Conservation (phyloP, 2,888 invertebrate species). For the Erannis defoliaria region DNA sequence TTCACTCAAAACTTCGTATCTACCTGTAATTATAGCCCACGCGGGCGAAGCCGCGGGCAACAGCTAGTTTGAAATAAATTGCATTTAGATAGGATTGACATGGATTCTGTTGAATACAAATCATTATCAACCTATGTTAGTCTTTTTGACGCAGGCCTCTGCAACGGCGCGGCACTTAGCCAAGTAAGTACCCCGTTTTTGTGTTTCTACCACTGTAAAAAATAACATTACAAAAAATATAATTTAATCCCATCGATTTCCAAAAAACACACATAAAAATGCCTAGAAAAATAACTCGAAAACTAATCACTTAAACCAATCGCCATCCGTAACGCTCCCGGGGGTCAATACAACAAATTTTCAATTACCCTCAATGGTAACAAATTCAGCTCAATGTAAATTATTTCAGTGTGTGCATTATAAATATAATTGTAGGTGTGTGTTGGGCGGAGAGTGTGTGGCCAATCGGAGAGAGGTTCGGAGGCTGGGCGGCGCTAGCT, state of each 20-base stretch:
- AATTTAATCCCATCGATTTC: not conserved
- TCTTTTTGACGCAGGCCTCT: too few relatives aligned
- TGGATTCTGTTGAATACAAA: too few relatives aligned
- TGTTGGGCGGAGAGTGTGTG: conserved; percentile 70
- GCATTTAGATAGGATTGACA: too few relatives aligned
- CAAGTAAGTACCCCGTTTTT: not conserved
- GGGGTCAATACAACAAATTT: conserved; percentile 85
- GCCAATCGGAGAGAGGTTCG: conserved; percentile 71
- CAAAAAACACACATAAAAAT: conserved; percentile 30
- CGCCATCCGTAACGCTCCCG: conserved; percentile 68
- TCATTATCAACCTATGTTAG: too few relatives aligned
- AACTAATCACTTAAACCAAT: conserved; percentile 74
- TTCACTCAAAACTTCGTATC: too few relatives aligned
- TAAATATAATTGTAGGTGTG: conserved; percentile 85
- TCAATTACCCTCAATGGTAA: conserved; percentile 84
- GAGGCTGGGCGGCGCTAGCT: conserved; percentile 75
- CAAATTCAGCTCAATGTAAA: conserved; percentile 86
- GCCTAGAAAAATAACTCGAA: conserved; percentile 46
- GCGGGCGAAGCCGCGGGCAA: too few relatives aligned
- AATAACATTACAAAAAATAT: not conserved
- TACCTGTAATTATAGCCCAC: too few relatives aligned
- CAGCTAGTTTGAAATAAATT: too few relatives aligned
- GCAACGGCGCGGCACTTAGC: not conserved
- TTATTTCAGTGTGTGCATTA: conserved; percentile 85
- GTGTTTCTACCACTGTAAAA: not conserved